These are phyloP conservation scores for Leucania comma DNA, from an alignment of 2,888 invertebrate species.

Conservation along the genomic window DNA sequence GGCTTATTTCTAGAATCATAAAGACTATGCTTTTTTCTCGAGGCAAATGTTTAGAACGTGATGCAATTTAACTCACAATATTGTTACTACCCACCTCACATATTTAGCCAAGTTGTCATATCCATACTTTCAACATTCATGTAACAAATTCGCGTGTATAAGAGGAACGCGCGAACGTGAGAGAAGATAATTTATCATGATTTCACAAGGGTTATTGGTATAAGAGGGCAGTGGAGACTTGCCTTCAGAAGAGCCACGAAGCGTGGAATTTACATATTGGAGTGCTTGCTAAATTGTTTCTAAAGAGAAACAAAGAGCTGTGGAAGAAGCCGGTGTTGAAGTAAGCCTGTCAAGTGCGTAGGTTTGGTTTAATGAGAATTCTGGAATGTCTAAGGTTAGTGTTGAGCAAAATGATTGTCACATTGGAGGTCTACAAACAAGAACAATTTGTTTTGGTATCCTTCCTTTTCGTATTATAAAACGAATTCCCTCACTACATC, in stretches of 20 bases:
- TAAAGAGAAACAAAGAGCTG: constrained; percentile 64
- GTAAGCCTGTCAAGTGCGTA: constrained; percentile 51
- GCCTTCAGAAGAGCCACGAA: constrained; percentile 71
- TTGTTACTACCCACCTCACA: background rate
- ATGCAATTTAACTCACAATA: background rate
- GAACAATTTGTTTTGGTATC: too few relatives aligned
- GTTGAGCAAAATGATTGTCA: constrained; percentile 1
- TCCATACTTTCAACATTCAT: constrained; percentile 68
- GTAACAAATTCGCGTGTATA: constrained; percentile 73
- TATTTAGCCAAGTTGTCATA: constrained; percentile 57
- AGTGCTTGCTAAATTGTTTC: constrained; percentile 82
- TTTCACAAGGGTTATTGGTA: constrained; percentile 88
- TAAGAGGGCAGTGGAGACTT: constrained; percentile 81
- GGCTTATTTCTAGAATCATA: background rate
- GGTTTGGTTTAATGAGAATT: constrained; percentile 54
- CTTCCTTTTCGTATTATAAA: too few relatives aligned
- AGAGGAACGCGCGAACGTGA: constrained; percentile 81
- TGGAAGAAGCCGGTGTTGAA: constrained; percentile 53
- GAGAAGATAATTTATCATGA: constrained; percentile 90
- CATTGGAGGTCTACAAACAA: background rate
- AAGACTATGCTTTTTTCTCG: background rate
- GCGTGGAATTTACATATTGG: constrained; percentile 84
- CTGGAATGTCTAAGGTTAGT: constrained; percentile 22
- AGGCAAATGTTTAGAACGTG: background rate
- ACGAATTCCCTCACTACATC: too few relatives aligned